Evolutionary conservation across 2,113 vertebrate genomes (phyloP).

Genomic region (Eublepharis macularius): DNA sequence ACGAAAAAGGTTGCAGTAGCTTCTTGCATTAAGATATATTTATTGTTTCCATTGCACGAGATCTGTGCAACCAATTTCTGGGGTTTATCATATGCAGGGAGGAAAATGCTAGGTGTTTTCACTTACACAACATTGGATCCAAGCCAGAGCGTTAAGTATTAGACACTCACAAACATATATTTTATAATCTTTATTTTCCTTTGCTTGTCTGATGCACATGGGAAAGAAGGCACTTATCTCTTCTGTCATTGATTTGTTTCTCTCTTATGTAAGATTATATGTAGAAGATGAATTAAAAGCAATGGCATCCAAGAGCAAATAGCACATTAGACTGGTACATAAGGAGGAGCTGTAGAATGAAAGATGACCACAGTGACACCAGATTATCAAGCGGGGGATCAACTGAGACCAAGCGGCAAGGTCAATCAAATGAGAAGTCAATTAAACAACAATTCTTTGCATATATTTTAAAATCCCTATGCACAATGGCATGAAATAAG

Average conservation of each 20-base stretch:
- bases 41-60: no score
- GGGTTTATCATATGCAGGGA: no score
- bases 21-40: no score
- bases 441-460: constrained; percentile 6
- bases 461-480: neutral
- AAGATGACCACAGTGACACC: neutral
- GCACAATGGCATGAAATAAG: neutral
- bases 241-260: neutral
- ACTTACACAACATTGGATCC: no score
- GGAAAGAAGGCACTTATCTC: neutral
- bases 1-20: no score
- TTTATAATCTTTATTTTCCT: no score
- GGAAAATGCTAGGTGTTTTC: no score
- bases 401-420: neutral
- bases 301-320: neutral
- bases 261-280: neutral
- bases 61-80: no score
- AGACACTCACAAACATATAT: no score
- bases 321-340: neutral
- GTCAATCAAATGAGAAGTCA: constrained; percentile 6
- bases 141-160: no score
- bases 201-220: no score
- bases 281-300: neutral
- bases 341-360: neutral
- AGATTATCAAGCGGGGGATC: neutral